Conservation (phyloP, 2,888 invertebrate genomes). For the Calliphora vomitoria region DNA sequence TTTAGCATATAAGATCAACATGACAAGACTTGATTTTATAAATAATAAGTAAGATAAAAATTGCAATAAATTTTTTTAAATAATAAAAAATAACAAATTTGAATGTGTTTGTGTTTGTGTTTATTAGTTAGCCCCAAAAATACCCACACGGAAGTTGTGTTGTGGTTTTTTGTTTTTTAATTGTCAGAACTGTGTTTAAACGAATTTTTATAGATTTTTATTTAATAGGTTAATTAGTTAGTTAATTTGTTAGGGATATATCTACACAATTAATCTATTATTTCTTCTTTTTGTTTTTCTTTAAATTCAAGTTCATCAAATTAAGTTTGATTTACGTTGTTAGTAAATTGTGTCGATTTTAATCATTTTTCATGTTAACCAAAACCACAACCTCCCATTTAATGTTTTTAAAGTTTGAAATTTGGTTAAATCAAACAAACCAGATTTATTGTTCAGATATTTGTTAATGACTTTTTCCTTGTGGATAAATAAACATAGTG, state of each 20-base stretch:
- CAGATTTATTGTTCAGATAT: background rate
- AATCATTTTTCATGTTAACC: background rate
- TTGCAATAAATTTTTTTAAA: constrained; percentile 30
- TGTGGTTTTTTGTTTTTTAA: background rate
- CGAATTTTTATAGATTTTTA: constrained; percentile 12
- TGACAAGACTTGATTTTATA: constrained; percentile 67
- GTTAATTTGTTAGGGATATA: background rate
- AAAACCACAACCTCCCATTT: background rate
- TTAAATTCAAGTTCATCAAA: constrained; percentile 1
- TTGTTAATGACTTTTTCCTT: too few relatives aligned
- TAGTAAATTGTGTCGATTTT: background rate
- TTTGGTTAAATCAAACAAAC: too few relatives aligned
- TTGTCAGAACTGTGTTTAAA: too few relatives aligned
- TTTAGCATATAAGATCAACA: constrained; percentile 61
- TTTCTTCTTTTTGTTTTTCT: background rate
- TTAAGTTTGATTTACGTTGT: background rate
- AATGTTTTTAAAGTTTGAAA: background rate
- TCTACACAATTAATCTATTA: background rate
- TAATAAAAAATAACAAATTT: constrained; percentile 30
- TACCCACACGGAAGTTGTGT: constrained; percentile 31
- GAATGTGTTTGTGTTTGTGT: background rate
- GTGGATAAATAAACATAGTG: too few relatives aligned
- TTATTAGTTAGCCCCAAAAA: background rate
- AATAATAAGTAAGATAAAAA: constrained; percentile 53
- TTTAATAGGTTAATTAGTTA: constrained; percentile 1